A percentile compares a stretch with the other conserved stretches of the same genome.
Conservation (phyloP, 1,140 invertebrate genomes). For the Tetranychus urticae region DNA sequence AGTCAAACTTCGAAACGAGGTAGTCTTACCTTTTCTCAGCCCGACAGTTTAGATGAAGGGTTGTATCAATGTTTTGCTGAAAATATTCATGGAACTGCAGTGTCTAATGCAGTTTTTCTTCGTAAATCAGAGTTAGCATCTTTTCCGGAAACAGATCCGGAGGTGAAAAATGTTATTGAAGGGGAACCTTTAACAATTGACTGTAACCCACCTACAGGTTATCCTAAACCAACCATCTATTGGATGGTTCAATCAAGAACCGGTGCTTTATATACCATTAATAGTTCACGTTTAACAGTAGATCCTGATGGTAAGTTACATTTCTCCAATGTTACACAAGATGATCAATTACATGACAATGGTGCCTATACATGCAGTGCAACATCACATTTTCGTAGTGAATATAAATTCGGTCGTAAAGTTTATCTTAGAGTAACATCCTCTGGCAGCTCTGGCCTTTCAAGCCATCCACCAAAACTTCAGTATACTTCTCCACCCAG, state of each 20-base stretch:
- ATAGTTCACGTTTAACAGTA: constrained; percentile 60
- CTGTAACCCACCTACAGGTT: constrained; percentile 74
- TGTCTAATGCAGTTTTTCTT: constrained; percentile 79
- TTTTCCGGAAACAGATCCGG: constrained; percentile 43
- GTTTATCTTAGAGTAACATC: constrained; percentile 46
- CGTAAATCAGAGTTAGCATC: constrained; percentile 79
- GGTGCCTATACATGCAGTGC: constrained; percentile 61
- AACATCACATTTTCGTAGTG: constrained; percentile 39
- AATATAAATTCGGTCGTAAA: constrained; percentile 64
- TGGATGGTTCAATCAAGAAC: constrained; percentile 54
- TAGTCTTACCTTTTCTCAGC: constrained; percentile 63
- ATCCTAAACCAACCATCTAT: constrained; percentile 75
- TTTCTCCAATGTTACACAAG: constrained; percentile 71
- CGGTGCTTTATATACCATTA: constrained; percentile 59
- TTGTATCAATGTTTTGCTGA: constrained; percentile 92
- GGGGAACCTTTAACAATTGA: constrained; percentile 61
- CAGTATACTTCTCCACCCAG: constrained; percentile 67
- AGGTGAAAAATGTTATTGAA: constrained; percentile 34
- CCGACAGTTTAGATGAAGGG: constrained; percentile 61
- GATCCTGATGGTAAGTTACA: constrained; percentile 79
- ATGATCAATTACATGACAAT: constrained; percentile 55
- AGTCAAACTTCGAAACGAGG: constrained; percentile 71
- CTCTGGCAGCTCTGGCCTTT: constrained; percentile 37
- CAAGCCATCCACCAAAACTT: constrained; percentile 42
- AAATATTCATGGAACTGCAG: constrained; percentile 79